Base-by-base conservation (phyloP, 2,888 invertebrate genomes). In the Epirrita christyi region DNA sequence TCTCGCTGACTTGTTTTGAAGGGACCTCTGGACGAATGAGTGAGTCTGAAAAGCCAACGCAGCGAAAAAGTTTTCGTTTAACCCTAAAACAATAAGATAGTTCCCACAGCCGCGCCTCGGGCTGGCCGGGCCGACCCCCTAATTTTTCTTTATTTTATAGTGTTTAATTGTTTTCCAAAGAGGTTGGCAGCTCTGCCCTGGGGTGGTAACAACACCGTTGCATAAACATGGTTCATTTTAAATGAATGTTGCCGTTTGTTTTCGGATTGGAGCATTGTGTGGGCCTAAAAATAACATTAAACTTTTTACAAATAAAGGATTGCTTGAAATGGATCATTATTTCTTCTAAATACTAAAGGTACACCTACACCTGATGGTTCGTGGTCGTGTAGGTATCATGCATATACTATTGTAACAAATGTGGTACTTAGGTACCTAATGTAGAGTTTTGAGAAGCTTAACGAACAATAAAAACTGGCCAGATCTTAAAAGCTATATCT, bases 81-180 rank as follows among this genome's bases (percentile, higher is more conserved):
- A 55, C 55, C 40, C 43, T 59, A 77, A 74, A 82, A 88, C 87
- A 88, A 88, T 78, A 72, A 67, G 60, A 59, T 57, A 61, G 83
- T 86, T 86, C 86, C 86, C 86, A 86, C 84, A 83, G 69, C 76
- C 84, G 74, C 83, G 83, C 88, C 85, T 80, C 80, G 70, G 80
- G 83, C 80, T 72, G 67, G 61, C 75, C 77, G 10, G 27, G 40
- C 48, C 46, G 13, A 54, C 34, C 58, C 54, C 51, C 45, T 15
- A 2, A 8, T 32, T 51, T 78, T 73, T 74, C 76, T 78, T 80
- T 72, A 68, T 57, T 76, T 81, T 77, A 80, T 78, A 73, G 73
- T 75, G 75, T 75, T 78, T 88, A 88, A 89, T 91, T 89, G 89
- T 90, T 90, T 86, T 85, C 73, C 75, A 83, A 82, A 75, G 83